These are phyloP conservation scores for Drosophila bipectinata DNA, from an alignment of 1,140 invertebrate genomes.

Conservation along the genomic window DNA sequence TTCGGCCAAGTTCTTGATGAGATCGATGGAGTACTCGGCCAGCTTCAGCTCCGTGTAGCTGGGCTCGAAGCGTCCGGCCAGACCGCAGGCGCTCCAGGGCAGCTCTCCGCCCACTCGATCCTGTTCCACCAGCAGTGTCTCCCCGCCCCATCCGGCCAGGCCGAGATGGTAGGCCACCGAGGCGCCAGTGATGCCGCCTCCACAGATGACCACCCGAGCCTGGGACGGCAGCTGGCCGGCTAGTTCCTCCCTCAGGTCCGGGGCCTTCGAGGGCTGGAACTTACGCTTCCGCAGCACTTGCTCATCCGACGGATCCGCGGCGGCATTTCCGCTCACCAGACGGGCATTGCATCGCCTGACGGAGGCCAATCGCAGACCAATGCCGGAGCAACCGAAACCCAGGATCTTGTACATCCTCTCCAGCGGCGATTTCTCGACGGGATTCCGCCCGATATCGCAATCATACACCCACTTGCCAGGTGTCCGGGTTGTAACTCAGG, in stretches of 20 bases:
- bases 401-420: conserved; percentile 3
- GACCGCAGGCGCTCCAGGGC: conserved; percentile 93
- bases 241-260: conserved; percentile 39
- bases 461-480: background rate
- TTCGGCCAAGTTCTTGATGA: conserved; percentile 93
- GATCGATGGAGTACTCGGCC: conserved; percentile 91
- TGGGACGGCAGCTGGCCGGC: conserved; percentile 47
- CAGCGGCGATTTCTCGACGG: conserved; percentile 1
- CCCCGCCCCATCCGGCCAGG: conserved; percentile 91
- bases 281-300: conserved; percentile 69
- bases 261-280: conserved; percentile 66
- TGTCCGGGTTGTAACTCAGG: background rate
- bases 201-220: conserved; percentile 88
- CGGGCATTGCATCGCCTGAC: background rate
- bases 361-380: background rate
- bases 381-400: background rate
- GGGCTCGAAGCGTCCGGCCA: conserved; percentile 94
- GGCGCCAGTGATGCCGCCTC: conserved; percentile 96
- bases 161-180: conserved; percentile 97
- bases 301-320: conserved; percentile 47
- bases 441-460: background rate
- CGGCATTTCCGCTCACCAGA: background rate
- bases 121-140: conserved; percentile 95
- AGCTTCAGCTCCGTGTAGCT: conserved; percentile 92
- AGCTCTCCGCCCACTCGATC: conserved; percentile 92